Evolutionary conservation across 2,113 vertebrate species (phyloP).

Genomic region (Arizona elegans): DNA sequence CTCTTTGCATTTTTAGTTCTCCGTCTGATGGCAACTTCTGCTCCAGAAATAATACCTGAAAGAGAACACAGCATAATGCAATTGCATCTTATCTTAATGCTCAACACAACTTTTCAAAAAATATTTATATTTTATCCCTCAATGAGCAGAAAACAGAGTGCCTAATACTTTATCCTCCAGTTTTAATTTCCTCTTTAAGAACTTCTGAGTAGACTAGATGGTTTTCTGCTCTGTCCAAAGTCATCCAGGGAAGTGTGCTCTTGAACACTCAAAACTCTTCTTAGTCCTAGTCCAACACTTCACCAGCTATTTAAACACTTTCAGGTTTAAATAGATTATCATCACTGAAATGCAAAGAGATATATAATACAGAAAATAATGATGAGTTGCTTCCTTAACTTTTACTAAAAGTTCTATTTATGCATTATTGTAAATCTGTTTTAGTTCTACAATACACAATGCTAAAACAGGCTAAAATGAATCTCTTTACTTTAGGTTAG

Average conservation of each 20-base stretch:
- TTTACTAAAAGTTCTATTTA: background rate
- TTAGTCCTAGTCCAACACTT: background rate
- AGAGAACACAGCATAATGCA: slow-evolving; percentile 46
- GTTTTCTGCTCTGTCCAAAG: background rate
- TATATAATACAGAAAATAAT: background rate
- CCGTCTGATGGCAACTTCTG: slow-evolving; percentile 90
- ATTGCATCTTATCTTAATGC: background rate
- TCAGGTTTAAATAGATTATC: background rate
- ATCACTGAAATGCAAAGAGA: background rate
- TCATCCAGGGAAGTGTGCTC: background rate
- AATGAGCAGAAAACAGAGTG: background rate
- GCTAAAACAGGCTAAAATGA: background rate
- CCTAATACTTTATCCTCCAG: background rate
- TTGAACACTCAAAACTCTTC: background rate
- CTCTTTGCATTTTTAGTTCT: slow-evolving; percentile 71
- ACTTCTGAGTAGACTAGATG: background rate
- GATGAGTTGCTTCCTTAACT: background rate
- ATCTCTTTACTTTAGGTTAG: background rate
- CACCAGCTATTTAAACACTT: background rate
- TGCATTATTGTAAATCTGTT: background rate
- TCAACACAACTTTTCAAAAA: background rate
- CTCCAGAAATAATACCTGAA: slow-evolving; percentile 90
- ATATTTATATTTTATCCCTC: background rate
- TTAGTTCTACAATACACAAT: background rate
- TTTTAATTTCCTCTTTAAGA: background rate